A percentile compares a stretch with the other conserved stretches of the same genome.
Evolutionary conservation across 1,140 invertebrate species (phyloP).

Genomic region (Cydia splendana): DNA sequence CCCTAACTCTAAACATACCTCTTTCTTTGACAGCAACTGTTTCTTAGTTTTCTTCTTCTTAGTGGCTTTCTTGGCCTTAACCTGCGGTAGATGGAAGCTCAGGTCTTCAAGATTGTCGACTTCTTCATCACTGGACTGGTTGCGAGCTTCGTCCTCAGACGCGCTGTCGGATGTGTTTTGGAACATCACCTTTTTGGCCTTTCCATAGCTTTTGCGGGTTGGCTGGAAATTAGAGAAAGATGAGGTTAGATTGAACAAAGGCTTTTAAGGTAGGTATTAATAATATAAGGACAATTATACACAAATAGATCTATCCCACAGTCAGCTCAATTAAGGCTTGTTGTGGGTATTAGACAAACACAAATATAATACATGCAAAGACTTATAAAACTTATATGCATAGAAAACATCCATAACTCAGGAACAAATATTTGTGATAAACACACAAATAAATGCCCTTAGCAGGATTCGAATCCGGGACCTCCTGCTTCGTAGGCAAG

Average conservation of each 20-base stretch:
- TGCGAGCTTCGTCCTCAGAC: constrained; percentile 36
- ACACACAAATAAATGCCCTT: too few relatives aligned
- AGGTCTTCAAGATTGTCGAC: constrained; percentile 52
- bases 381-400: too few relatives aligned
- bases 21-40: constrained; percentile 60
- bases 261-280: too few relatives aligned
- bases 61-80: constrained; percentile 50
- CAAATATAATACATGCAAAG: too few relatives aligned
- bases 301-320: too few relatives aligned
- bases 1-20: constrained; percentile 52
- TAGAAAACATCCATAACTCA: too few relatives aligned
- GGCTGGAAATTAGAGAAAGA: constrained; percentile 49
- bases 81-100: constrained; percentile 57
- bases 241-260: constrained; percentile 5
- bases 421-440: too few relatives aligned
- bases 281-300: too few relatives aligned
- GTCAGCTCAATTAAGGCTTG: too few relatives aligned
- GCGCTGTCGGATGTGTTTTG: constrained; percentile 49
- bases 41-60: constrained; percentile 63
- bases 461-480: too few relatives aligned
- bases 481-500: too few relatives aligned
- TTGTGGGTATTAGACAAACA: too few relatives aligned
- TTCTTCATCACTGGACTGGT: constrained; percentile 56
- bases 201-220: constrained; percentile 66
- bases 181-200: constrained; percentile 67